A percentile compares a stretch with the other conserved stretches of the same genome.
phyloP scores from a whole-genome alignment of 2,888 invertebrate genomes.

The Stomorhina lunata region DNA sequence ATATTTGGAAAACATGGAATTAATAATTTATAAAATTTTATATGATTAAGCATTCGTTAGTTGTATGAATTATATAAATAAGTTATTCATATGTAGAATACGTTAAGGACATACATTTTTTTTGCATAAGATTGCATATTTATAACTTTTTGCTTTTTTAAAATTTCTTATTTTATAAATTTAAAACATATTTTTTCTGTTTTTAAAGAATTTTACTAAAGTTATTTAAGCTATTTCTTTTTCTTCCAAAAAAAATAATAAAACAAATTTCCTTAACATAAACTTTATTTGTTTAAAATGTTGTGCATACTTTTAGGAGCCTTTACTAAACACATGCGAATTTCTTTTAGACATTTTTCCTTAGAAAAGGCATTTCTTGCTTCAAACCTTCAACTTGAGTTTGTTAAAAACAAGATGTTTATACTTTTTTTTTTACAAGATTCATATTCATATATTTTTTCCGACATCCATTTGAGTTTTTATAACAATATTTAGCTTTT shows the following conservation, averaged over 20 bases:
- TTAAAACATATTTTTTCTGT: no score
- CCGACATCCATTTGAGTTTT: background rate
- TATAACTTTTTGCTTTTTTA: no score
- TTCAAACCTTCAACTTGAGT: background rate
- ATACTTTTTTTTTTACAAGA: background rate
- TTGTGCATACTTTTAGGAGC: slow-evolving; percentile 11
- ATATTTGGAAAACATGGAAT: no score
- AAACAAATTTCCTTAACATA: background rate
- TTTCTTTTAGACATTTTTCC: background rate
- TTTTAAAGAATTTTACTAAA: no score
- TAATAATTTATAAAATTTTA: no score
- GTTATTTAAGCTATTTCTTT: background rate
- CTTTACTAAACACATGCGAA: background rate
- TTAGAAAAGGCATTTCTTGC: background rate
- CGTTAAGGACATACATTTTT: no score
- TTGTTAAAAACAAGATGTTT: slow-evolving; percentile 13
- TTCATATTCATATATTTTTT: background rate
- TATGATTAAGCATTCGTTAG: no score
- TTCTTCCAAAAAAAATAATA: background rate
- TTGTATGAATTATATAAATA: no score
- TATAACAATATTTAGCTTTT: slow-evolving; percentile 5
- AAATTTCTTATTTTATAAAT: no score
- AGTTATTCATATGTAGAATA: no score
- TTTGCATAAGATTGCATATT: no score
- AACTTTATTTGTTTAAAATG: background rate